These are phyloP conservation scores for Rhinophrynus dorsalis DNA, from an alignment of 2,797 vertebrate genomes.

Conservation along the genomic window DNA sequence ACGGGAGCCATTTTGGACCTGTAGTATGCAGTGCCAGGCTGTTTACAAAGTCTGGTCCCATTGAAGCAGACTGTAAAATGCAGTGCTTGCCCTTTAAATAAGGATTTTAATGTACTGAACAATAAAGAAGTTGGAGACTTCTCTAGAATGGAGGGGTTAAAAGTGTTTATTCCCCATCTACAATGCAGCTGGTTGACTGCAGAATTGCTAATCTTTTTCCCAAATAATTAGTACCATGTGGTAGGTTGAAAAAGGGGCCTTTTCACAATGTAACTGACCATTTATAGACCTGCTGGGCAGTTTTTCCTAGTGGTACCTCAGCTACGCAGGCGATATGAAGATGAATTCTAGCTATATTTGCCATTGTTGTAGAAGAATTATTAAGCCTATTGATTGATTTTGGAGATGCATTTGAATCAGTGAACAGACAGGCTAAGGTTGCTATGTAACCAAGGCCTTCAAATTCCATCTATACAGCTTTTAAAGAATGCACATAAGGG, in stretches of 20 bases:
- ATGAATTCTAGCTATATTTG: constrained; percentile 29
- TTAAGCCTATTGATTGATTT: constrained; percentile 47
- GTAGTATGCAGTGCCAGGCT: too few relatives aligned
- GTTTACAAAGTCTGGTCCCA: too few relatives aligned
- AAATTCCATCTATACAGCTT: constrained; percentile 2
- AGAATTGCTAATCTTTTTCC: too few relatives aligned
- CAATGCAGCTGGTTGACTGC: too few relatives aligned
- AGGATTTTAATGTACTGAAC: too few relatives aligned
- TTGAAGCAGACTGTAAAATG: too few relatives aligned
- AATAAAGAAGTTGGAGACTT: too few relatives aligned
- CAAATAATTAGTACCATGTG: constrained; percentile 32
- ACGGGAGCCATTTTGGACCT: too few relatives aligned
- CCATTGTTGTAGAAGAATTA: constrained; percentile 41
- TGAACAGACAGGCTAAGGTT: constrained; percentile 8
- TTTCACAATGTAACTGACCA: constrained; percentile 20
- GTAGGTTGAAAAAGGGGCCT: constrained; percentile 24
- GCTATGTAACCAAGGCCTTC: constrained; percentile 27
- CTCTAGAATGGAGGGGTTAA: too few relatives aligned
- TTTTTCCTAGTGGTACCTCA: constrained; percentile 9
- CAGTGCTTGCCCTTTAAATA: too few relatives aligned
- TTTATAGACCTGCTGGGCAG: constrained; percentile 24
- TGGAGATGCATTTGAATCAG: constrained; percentile 21
- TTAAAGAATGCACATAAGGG: constrained; percentile 20
- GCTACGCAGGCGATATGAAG: constrained; percentile 33
- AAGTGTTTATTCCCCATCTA: too few relatives aligned